Evolutionary conservation across 2,797 vertebrate genomes (phyloP), one percentile per base, ranked within the genome.

Genomic region (Galaxias olidus): DNA sequence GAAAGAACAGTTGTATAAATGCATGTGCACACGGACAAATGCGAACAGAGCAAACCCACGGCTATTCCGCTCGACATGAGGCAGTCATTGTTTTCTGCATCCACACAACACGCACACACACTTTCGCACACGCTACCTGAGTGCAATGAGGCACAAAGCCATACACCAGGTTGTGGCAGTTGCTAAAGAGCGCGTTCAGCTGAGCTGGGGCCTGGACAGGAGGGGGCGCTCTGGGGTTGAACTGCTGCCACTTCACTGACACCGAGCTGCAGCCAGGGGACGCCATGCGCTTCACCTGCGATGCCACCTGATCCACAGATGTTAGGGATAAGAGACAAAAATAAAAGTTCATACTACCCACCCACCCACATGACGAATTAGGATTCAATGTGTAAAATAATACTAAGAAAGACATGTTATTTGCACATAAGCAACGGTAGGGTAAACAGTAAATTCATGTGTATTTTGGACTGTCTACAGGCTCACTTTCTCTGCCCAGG

Each of bases 241-340:
- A 92, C 75, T 89, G 93, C 65, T 94, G 94, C 95, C 96, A 96
- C 82, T 94, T 95, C 40, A 97, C 80, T 0, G 94, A 93, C 65
- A 95, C 87, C 0, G 93, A 92, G 40, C 82, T 94, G 86, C 94
- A 96, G 74, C 91, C 85, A 0, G 91, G 89, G 48, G 94, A 92
- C 1, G 47, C 17, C 69, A 93, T 85, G 9, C 91, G 90, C 66
- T 71, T 74, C 69, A 90, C 67, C 54, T 94, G 95, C 58, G 79
- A 75, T 0, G 79, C 65, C 80, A 95, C 86, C 95, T 96, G 64
- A 55, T n/a, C 56, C 9, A 30, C 12, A 8, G 15, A 13, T 30
- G 30, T 30, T 30, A 30, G 30, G 6, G 30, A 30, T 30, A 30
- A 30, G 30, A 30, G 30, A 30, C 30, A 30, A 30, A 30, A 3